Conservation (phyloP, 2,797 vertebrate genomes). For the Anabacerthia variegaticeps region DNA sequence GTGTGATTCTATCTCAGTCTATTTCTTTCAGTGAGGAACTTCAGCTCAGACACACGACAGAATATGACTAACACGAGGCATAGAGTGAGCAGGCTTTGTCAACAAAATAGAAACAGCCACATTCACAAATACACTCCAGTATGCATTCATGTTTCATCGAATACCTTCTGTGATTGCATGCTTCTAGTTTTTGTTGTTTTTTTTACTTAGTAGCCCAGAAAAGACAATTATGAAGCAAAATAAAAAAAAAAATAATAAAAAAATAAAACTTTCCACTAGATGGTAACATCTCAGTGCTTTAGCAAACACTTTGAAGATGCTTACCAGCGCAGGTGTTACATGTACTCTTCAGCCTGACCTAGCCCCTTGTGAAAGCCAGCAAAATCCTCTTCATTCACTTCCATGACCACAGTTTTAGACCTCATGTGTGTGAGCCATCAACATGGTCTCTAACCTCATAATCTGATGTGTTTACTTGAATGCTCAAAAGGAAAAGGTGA, state of each 20-base stretch:
- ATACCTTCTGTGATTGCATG: constrained; percentile 57
- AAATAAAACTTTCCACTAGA: constrained; percentile 47
- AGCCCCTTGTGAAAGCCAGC: neutral
- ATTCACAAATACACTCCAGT: neutral
- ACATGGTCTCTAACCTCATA: constrained; percentile 47
- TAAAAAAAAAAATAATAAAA: neutral
- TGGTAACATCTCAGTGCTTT: constrained; percentile 53
- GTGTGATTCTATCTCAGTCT: constrained; percentile 9
- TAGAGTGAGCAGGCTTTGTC: constrained; percentile 47
- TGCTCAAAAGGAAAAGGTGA: constrained; percentile 2
- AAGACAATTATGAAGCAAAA: constrained; percentile 52
- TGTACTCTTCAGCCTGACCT: neutral
- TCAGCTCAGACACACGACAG: constrained; percentile 3
- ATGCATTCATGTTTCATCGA: neutral
- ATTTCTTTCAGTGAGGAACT: constrained; percentile 2
- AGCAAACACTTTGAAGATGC: constrained; percentile 35
- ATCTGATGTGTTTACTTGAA: constrained; percentile 29
- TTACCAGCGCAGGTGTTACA: constrained; percentile 28
- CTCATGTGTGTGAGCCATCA: neutral
- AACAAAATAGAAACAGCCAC: constrained; percentile 48
- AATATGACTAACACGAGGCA: constrained; percentile 13
- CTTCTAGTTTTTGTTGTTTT: constrained; percentile 42
- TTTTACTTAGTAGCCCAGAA: constrained; percentile 44
- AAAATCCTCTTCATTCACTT: neutral
- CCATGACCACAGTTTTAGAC: neutral